These are phyloP conservation scores for Chrysemys picta DNA, from an alignment of 2,113 vertebrate genomes.

Conservation along the genomic window DNA sequence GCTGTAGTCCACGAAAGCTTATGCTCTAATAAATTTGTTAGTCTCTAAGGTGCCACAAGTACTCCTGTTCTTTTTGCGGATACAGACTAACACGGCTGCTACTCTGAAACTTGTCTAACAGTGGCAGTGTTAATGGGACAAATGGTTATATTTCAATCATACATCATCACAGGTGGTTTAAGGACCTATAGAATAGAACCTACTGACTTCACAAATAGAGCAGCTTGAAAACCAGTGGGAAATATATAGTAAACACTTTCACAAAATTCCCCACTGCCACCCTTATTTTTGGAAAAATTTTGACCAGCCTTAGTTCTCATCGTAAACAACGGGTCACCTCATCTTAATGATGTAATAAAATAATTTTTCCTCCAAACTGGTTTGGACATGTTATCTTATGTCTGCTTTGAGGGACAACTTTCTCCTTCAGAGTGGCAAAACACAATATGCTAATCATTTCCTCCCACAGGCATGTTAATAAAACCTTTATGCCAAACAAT, in stretches of 20 bases:
- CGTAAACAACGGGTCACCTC: background rate
- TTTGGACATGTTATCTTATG: background rate
- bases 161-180: too few relatives aligned
- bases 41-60: too few relatives aligned
- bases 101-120: too few relatives aligned
- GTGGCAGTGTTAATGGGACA: too few relatives aligned
- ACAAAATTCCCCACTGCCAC: background rate
- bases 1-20: too few relatives aligned
- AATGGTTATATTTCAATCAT: too few relatives aligned
- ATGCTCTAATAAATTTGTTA: too few relatives aligned
- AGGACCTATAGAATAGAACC: background rate
- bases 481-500: background rate
- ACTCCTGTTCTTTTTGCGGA: too few relatives aligned
- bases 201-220: background rate
- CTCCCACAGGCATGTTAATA: too few relatives aligned
- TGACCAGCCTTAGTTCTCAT: background rate
- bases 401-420: background rate
- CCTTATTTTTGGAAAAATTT: background rate
- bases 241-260: background rate
- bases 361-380: background rate
- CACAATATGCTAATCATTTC: fast-evolving
- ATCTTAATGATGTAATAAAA: background rate
- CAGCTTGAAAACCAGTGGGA: background rate
- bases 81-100: too few relatives aligned
- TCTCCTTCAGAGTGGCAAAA: background rate